A percentile compares a stretch with the other conserved stretches of the same genome.
Conservation (phyloP, 1,140 invertebrate genomes). For the Achroia grisella region DNA sequence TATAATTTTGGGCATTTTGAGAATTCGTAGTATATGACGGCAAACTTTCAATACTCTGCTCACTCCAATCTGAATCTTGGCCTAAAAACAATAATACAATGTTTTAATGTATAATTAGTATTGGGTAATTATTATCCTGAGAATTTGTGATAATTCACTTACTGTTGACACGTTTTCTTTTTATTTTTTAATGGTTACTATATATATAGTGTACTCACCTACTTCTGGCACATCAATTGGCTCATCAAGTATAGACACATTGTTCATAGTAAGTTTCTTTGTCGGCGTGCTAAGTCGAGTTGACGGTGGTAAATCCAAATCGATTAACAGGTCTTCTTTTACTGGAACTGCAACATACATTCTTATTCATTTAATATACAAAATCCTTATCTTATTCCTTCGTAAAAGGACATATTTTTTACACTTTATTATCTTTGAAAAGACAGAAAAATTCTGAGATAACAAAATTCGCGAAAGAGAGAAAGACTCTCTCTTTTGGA, state of each 20-base stretch:
- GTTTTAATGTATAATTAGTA: not conserved
- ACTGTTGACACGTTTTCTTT: too few species aligned
- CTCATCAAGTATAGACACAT: constrained; percentile 83
- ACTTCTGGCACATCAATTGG: constrained; percentile 80
- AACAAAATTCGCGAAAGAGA: too few species aligned
- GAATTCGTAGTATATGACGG: constrained; percentile 30
- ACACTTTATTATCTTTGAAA: too few species aligned
- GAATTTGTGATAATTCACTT: too few species aligned
- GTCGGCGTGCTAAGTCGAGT: constrained; percentile 49
- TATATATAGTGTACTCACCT: constrained; percentile 39
- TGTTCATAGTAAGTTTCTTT: constrained; percentile 75
- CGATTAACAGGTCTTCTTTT: constrained; percentile 70
- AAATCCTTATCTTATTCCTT: too few species aligned
- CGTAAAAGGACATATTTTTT: too few species aligned
- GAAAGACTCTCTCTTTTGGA: too few species aligned
- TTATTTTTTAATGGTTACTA: too few species aligned
- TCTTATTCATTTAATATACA: too few species aligned
- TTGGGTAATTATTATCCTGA: too few species aligned
- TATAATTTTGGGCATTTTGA: constrained; percentile 16
- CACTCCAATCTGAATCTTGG: constrained; percentile 44
- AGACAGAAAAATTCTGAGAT: too few species aligned
- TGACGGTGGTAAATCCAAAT: constrained; percentile 52
- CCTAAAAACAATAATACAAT: constrained; percentile 41
- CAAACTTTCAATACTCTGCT: constrained; percentile 51
- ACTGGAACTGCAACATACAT: constrained; percentile 27